These are phyloP conservation scores for Pontoporia blainvillei DNA, from an alignment of 2,113 vertebrate species.

Conservation along the genomic window DNA sequence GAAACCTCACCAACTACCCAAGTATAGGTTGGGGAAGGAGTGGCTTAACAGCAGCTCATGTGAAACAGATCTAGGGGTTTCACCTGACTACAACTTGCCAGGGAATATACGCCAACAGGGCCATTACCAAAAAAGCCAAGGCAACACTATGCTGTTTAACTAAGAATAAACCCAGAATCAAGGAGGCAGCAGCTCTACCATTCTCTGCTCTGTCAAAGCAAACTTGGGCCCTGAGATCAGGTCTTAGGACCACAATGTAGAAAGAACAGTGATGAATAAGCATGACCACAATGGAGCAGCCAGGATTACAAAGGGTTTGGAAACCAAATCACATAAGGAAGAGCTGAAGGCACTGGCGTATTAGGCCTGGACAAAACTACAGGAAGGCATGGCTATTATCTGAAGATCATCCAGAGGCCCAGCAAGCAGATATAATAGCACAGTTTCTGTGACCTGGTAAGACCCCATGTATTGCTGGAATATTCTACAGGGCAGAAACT, in stretches of 20 bases:
- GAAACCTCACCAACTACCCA: conserved; percentile 14
- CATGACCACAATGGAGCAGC: neutral
- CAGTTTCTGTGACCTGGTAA: neutral
- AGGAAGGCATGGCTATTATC: neutral
- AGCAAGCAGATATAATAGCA: neutral
- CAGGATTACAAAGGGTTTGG: neutral
- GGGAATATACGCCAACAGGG: neutral
- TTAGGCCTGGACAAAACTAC: neutral
- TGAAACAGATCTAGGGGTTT: neutral
- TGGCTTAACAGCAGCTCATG: neutral
- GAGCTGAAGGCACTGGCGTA: neutral
- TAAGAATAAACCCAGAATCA: neutral
- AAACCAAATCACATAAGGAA: neutral
- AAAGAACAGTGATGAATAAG: neutral
- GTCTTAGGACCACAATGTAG: neutral
- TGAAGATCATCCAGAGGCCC: neutral
- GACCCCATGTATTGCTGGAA: neutral
- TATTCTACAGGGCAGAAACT: neutral
- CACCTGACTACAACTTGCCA: neutral
- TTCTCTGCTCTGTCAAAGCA: neutral
- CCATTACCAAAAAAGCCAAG: neutral
- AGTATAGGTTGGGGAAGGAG: neutral
- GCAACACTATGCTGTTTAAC: neutral
- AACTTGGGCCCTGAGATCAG: neutral
- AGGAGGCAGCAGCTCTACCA: neutral